phyloP scores from a whole-genome alignment of 92 coral and sea anemone species.

The Nematostella vectensis region DNA sequence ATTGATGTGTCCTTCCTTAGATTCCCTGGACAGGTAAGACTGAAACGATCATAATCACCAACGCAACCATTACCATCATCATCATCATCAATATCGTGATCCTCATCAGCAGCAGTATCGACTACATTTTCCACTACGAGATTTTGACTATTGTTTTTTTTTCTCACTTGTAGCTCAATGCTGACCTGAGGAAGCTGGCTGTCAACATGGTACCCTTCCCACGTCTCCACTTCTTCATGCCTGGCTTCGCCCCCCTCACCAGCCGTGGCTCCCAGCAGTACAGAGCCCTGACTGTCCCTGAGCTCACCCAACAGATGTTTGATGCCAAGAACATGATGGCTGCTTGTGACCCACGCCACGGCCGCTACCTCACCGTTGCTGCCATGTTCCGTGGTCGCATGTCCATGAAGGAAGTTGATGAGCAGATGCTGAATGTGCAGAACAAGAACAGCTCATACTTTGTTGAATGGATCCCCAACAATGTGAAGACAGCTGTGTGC shows the following conservation, averaged over 20 bases:
- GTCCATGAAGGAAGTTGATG: conserved; percentile 97
- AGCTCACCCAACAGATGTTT: conserved; percentile 80
- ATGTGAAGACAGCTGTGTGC: conserved; percentile 98
- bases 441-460: conserved; percentile 76
- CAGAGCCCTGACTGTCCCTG: conserved; percentile 74
- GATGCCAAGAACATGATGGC: conserved; percentile 94
- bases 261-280: conserved; percentile 92
- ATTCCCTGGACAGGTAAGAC: no score
- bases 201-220: conserved; percentile 98
- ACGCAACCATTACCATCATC: no score
- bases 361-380: conserved; percentile 86
- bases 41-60: no score
- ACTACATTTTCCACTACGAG: background rate
- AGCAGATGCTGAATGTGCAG: conserved; percentile 87
- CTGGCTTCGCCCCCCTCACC: conserved; percentile 94
- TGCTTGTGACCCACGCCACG: conserved; percentile 89
- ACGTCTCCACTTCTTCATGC: conserved; percentile 92
- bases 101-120: background rate
- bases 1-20: no score
- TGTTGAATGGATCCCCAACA: conserved; percentile 97
- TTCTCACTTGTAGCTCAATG: conserved; percentile 69
- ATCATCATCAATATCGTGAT: no score
- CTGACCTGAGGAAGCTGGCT: conserved; percentile 80
- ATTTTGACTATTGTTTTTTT: no score
- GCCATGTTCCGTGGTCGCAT: conserved; percentile 93